Evolutionary conservation across 2,888 invertebrate genomes (phyloP).

Genomic region (Sepioteuthis lessoniana): DNA sequence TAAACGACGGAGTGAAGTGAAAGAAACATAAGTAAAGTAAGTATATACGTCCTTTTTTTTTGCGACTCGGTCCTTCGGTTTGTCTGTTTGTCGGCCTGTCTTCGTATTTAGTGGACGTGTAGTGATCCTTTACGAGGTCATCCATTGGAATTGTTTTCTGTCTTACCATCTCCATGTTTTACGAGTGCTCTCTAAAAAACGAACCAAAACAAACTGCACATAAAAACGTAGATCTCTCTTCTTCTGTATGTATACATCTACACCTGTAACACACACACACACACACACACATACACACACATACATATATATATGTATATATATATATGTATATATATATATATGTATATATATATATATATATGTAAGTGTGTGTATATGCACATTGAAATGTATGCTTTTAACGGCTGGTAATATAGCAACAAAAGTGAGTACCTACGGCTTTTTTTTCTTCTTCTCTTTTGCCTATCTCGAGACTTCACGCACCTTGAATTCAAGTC

Average conservation of each 20-base stretch:
- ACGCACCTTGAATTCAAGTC: neutral
- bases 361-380: neutral
- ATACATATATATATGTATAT: neutral
- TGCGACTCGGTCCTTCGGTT: neutral
- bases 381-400: neutral
- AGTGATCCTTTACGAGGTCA: neutral
- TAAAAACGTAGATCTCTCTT: too few species aligned
- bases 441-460: neutral
- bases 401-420: neutral
- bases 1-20: neutral
- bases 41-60: neutral
- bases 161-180: neutral
- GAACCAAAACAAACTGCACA: neutral
- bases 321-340: neutral
- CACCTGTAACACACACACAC: too few species aligned
- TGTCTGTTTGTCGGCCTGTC: neutral
- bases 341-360: neutral
- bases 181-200: neutral
- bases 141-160: neutral
- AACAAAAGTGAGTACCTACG: neutral
- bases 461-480: neutral
- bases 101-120: neutral
- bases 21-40: neutral
- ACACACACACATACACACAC: too few species aligned
- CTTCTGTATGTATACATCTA: too few species aligned